Conservation (phyloP, 2,797 vertebrate genomes). For the Glyptemys insculpta region DNA sequence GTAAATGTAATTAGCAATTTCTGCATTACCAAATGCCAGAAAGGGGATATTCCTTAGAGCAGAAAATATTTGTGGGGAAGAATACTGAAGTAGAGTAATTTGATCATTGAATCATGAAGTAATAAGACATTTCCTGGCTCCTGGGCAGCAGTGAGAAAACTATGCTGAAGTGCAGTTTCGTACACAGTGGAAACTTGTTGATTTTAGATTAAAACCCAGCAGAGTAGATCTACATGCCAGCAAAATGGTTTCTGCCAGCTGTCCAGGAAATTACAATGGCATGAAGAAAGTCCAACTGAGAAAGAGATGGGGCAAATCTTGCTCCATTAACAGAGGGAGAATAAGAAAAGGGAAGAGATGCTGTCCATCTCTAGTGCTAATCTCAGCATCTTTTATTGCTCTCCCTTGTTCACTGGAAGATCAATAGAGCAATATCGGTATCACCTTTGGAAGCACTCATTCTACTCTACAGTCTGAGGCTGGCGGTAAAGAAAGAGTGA, state of each 20-base stretch:
- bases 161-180: constrained; percentile 19
- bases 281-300: constrained; percentile 31
- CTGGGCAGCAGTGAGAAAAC: constrained; percentile 34
- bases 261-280: constrained; percentile 48
- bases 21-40: neutral
- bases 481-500: neutral
- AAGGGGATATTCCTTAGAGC: neutral
- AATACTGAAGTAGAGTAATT: constrained; percentile 6
- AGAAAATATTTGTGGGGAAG: constrained; percentile 30
- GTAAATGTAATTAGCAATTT: neutral
- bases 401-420: constrained; percentile 21
- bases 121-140: constrained; percentile 38
- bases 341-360: neutral
- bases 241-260: constrained; percentile 47
- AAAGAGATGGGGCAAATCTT: neutral
- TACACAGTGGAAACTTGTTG: neutral
- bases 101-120: constrained; percentile 50
- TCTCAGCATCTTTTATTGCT: neutral
- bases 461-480: constrained; percentile 3
- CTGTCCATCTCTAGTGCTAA: neutral
- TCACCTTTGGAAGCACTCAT: neutral
- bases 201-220: constrained; percentile 43
- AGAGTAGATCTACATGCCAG: constrained; percentile 50
- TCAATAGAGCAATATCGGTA: neutral
- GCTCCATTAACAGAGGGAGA: constrained; percentile 35